These are phyloP conservation scores for Drosophila conformis DNA, from an alignment of 2,888 invertebrate species.

Conservation along the genomic window DNA sequence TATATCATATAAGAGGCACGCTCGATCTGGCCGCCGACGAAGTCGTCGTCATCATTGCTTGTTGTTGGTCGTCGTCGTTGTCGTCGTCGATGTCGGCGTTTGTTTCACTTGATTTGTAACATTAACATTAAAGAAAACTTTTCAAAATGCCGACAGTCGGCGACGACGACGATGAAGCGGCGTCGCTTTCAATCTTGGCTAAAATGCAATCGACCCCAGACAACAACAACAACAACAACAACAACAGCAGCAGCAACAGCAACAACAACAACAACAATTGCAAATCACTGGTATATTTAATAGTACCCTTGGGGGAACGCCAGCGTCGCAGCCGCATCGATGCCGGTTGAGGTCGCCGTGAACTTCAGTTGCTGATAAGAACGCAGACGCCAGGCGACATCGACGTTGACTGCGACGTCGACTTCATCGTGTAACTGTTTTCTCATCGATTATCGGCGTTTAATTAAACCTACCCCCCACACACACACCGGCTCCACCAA, in stretches of 20 bases:
- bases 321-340: conserved; percentile 26
- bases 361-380: conserved; percentile 62
- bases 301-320: conserved; percentile 27
- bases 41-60: conserved; percentile 15
- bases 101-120: conserved; percentile 77
- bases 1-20: conserved; percentile 73
- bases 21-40: conserved; percentile 61
- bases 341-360: conserved; percentile 56
- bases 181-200: conserved; percentile 45
- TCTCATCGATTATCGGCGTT: conserved; percentile 74
- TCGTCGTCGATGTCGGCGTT: conserved; percentile 60
- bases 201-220: conserved; percentile 57
- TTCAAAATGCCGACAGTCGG: conserved; percentile 67
- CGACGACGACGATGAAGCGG: conserved; percentile 10
- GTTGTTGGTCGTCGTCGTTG: conserved; percentile 14
- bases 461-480: conserved; percentile 61
- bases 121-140: conserved; percentile 72
- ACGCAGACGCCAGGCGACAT: conserved; percentile 19
- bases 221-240: conserved; percentile 4
- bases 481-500: conserved; percentile 17
- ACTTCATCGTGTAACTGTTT: conserved; percentile 62
- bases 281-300: conserved; percentile 37
- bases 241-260: neutral
- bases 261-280: conserved; percentile 8
- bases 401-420: conserved; percentile 6